Conservation (phyloP, 1,140 invertebrate genomes). For the Atta texana region DNA sequence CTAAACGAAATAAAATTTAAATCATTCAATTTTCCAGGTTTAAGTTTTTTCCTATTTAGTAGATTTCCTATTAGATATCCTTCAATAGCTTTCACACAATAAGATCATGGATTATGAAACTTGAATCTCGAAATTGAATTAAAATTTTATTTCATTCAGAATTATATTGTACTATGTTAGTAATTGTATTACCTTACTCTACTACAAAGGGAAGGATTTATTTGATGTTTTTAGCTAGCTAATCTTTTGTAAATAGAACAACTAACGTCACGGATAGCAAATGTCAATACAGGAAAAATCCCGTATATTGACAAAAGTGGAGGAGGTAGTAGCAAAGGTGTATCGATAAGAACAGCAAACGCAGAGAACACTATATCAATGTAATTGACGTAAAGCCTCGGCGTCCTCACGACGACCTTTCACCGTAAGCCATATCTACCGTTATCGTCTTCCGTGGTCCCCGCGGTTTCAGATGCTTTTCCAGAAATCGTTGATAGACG, state of each 20-base stretch:
- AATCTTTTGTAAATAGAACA: not conserved
- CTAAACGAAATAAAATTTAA: too few relatives aligned
- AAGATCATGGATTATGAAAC: too few relatives aligned
- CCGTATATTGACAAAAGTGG: slow-evolving; percentile 29
- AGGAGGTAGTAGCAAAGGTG: slow-evolving; percentile 26
- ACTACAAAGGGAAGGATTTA: not conserved
- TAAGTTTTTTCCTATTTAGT: too few relatives aligned
- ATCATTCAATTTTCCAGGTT: too few relatives aligned
- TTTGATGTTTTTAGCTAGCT: not conserved
- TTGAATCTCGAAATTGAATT: too few relatives aligned
- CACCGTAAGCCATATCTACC: slow-evolving; percentile 74
- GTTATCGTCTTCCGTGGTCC: slow-evolving; percentile 74
- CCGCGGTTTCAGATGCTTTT: slow-evolving; percentile 63
- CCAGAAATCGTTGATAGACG: slow-evolving; percentile 68
- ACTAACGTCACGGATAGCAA: slow-evolving; percentile 4
- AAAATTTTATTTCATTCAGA: too few relatives aligned
- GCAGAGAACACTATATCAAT: slow-evolving; percentile 76
- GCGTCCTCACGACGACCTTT: slow-evolving; percentile 73
- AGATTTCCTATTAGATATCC: too few relatives aligned
- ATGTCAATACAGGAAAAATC: slow-evolving; percentile 26
- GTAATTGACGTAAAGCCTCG: slow-evolving; percentile 79
- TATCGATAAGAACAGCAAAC: slow-evolving; percentile 52
- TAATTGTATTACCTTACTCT: too few relatives aligned
- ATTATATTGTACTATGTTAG: too few relatives aligned
- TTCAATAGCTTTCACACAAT: too few relatives aligned